phyloP scores from a whole-genome alignment of 1,140 invertebrate species.

The Zaprionus ghesquierei region DNA sequence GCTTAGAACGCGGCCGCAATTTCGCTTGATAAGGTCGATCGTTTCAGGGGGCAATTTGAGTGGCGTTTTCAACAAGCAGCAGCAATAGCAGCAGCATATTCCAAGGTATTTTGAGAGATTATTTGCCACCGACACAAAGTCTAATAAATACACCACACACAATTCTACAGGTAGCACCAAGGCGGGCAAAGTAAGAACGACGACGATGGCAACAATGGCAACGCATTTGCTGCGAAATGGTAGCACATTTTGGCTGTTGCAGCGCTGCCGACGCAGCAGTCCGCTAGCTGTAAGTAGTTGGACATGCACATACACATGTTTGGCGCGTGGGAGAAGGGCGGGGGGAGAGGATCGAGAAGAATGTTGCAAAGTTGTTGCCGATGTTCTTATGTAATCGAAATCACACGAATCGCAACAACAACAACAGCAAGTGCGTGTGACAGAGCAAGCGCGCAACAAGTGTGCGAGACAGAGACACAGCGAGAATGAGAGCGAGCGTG shows the following conservation, averaged over 20 bases:
- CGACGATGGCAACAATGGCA: constrained; percentile 38
- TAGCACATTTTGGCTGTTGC: constrained; percentile 56
- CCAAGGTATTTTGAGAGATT: constrained; percentile 3
- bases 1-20: constrained; percentile 31
- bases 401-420: constrained; percentile 5
- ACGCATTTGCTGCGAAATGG: constrained; percentile 67
- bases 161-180: neutral
- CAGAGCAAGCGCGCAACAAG: constrained; percentile 35
- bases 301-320: neutral
- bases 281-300: constrained; percentile 31
- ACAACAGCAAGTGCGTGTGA: constrained; percentile 19
- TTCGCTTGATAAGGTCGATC: constrained; percentile 40
- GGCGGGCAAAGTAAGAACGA: neutral
- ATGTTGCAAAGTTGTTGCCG: constrained; percentile 8
- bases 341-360: neutral
- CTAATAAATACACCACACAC: neutral
- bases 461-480: constrained; percentile 3
- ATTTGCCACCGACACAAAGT: neutral
- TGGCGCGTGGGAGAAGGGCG: neutral
- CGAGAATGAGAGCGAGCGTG: neutral
- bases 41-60: constrained; percentile 18
- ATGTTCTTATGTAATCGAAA: constrained; percentile 55
- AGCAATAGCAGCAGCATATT: constrained; percentile 7
- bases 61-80: constrained; percentile 22
- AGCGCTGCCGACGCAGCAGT: constrained; percentile 34